Percentiles rank a stretch among this genome's conserved stretches.
These are phyloP conservation scores for Allophyes oxyacanthae DNA, from an alignment of 2,888 invertebrate genomes.

Conservation along the genomic window DNA sequence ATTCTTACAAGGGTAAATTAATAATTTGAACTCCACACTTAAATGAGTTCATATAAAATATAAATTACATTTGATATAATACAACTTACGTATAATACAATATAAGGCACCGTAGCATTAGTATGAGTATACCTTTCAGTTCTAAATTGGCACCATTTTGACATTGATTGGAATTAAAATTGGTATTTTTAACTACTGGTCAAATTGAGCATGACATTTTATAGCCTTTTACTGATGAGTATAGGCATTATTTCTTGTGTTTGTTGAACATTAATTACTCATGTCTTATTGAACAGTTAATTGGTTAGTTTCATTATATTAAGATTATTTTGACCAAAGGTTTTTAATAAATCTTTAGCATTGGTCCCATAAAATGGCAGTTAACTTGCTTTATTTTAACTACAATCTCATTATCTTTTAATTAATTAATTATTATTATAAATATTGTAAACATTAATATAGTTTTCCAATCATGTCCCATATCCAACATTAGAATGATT, in stretches of 20 bases:
- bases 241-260: too few relatives aligned
- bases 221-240: too few relatives aligned
- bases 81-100: slow-evolving; percentile 75
- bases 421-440: slow-evolving; percentile 18
- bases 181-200: too few relatives aligned
- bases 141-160: slow-evolving; percentile 56
- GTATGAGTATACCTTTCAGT: slow-evolving; percentile 76
- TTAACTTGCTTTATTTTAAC: slow-evolving; percentile 20
- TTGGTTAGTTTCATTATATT: too few relatives aligned
- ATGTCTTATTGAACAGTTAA: too few relatives aligned
- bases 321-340: too few relatives aligned
- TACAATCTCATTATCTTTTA: slow-evolving; percentile 26
- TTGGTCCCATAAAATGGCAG: slow-evolving; percentile 54
- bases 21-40: slow-evolving; percentile 74
- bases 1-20: slow-evolving; percentile 71
- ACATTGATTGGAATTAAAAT: slow-evolving; percentile 36
- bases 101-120: slow-evolving; percentile 78
- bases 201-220: too few relatives aligned
- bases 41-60: slow-evolving; percentile 70
- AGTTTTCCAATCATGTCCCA: slow-evolving; percentile 49
- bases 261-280: too few relatives aligned
- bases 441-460: slow-evolving; percentile 20
- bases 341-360: not conserved
- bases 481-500: slow-evolving; percentile 34
- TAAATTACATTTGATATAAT: slow-evolving; percentile 82